Conservation (phyloP, 2,888 invertebrate genomes). For the Dilophus febrilis region DNA sequence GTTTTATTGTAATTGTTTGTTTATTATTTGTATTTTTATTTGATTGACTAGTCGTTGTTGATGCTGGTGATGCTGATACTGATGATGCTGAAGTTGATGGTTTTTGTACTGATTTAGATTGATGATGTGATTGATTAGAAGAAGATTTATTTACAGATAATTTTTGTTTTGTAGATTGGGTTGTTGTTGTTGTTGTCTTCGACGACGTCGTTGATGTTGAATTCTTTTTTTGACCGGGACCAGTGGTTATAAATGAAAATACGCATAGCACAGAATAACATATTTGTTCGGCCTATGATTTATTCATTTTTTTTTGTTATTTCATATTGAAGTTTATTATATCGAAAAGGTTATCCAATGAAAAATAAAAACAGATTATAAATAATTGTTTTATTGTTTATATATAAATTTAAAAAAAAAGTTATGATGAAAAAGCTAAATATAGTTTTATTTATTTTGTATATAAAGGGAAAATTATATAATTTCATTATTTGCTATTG, state of each 20-base stretch:
- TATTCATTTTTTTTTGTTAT: no score
- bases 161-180: conserved; percentile 16
- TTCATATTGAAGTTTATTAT: no score
- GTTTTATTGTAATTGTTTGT: conserved; percentile 23
- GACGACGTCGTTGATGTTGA: no score
- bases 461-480: no score
- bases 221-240: conserved; percentile 51
- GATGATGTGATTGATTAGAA: conserved; percentile 12
- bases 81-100: conserved; percentile 6
- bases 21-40: conserved; percentile 14
- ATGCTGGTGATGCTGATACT: conserved; percentile 8
- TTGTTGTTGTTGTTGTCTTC: conserved; percentile 23
- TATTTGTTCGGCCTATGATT: conserved; percentile 90
- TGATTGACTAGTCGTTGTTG: conserved; percentile 12
- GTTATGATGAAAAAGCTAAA: no score
- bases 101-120: conserved; percentile 7
- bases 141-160: no score
- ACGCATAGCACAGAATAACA: conserved; percentile 98
- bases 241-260: conserved; percentile 96
- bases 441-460: no score
- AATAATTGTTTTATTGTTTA: no score
- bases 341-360: no score
- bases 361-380: no score
- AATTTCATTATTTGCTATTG: no score
- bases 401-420: no score